phyloP scores from a whole-genome alignment of 1,140 invertebrate genomes.

The Chironomus tepperi region DNA sequence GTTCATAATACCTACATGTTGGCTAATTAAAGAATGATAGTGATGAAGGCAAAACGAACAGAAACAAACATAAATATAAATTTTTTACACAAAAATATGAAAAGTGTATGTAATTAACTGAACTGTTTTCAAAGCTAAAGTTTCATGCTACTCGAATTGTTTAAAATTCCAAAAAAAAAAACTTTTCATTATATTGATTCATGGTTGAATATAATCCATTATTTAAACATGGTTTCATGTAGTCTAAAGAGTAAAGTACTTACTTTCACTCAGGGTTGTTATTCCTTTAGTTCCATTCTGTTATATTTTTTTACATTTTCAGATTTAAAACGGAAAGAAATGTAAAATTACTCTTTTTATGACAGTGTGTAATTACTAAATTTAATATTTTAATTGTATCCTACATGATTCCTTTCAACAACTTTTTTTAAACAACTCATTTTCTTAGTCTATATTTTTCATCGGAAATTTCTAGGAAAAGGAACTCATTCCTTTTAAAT shows the following conservation, averaged over 20 bases:
- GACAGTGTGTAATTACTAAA: conserved; percentile 18
- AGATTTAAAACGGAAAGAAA: not conserved
- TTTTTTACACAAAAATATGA: not conserved
- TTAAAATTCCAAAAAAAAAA: not conserved
- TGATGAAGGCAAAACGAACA: not conserved
- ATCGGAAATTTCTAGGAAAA: not conserved
- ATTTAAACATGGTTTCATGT: conserved; percentile 1
- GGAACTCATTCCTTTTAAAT: no score
- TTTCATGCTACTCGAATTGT: not conserved
- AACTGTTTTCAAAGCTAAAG: not conserved
- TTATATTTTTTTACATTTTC: not conserved
- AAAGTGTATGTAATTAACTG: conserved; percentile 7
- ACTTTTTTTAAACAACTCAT: not conserved
- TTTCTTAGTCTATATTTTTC: not conserved
- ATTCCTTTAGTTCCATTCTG: not conserved
- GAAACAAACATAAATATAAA: conserved; percentile 16
- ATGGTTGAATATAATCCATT: not conserved
- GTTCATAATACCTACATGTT: not conserved
- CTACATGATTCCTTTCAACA: conserved; percentile 6
- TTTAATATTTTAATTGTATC: conserved; percentile 21
- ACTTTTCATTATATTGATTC: not conserved
- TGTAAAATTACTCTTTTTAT: not conserved
- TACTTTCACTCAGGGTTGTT: not conserved
- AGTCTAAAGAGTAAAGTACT: not conserved
- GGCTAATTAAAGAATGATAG: conserved; percentile 19